A percentile compares a stretch with the other conserved stretches of the same genome.
These are phyloP conservation scores for Onychomys leucogaster DNA, from an alignment of 2,797 vertebrate genomes.

Conservation along the genomic window DNA sequence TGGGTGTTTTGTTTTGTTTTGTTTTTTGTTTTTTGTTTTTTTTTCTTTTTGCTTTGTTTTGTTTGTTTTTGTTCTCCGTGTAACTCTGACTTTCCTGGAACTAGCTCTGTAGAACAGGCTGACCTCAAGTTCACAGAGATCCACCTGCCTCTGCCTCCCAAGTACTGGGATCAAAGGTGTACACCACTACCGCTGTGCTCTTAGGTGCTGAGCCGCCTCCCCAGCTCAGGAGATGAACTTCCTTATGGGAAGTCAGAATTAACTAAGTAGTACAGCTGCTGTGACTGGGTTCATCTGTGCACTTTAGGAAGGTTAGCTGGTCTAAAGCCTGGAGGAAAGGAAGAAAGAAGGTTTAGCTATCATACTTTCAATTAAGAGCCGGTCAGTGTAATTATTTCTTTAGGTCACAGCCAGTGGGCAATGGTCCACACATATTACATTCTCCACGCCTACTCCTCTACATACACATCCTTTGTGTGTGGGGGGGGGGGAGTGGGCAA, in stretches of 20 bases:
- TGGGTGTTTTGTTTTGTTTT: no score
- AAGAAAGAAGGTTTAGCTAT: slow-evolving; percentile 2
- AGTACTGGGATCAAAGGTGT: neutral
- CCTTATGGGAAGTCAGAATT: neutral
- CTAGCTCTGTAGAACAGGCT: neutral
- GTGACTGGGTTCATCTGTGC: neutral
- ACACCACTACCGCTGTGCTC: neutral
- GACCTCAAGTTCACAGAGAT: neutral
- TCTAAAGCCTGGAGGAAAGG: neutral
- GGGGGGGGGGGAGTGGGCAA: neutral
- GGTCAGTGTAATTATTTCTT: slow-evolving; percentile 12
- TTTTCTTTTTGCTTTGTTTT: no score
- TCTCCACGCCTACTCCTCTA: neutral
- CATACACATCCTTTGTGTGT: neutral
- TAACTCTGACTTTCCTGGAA: neutral
- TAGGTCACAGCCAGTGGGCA: neutral
- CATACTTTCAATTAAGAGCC: neutral
- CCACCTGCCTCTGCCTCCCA: neutral
- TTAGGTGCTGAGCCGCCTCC: no score
- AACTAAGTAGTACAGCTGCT: neutral
- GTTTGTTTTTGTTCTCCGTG: neutral
- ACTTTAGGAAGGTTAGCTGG: neutral
- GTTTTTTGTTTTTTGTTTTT: no score
- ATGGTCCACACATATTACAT: no score
- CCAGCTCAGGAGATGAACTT: neutral